phyloP scores from a whole-genome alignment of 1,140 invertebrate genomes.

The Drosophila pseudoobscura region DNA sequence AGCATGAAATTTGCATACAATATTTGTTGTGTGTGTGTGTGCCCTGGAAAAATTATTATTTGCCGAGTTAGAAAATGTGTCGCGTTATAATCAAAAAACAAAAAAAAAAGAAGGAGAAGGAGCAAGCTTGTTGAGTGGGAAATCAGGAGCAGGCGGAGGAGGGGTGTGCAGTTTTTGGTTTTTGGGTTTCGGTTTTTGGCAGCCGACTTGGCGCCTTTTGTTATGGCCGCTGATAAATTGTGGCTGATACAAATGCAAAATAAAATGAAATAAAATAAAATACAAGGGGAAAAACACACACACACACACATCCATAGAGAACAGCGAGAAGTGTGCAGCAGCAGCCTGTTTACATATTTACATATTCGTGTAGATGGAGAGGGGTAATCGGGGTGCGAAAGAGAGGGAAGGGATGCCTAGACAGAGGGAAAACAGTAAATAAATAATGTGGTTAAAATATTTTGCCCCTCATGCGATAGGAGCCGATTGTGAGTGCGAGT shows the following conservation, averaged over 20 bases:
- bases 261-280: conserved; percentile 24
- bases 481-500: conserved; percentile 1
- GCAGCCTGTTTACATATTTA: conserved; percentile 76
- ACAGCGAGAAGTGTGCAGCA: conserved; percentile 57
- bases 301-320: conserved; percentile 21
- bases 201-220: conserved; percentile 80
- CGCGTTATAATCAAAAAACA: conserved; percentile 46
- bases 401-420: conserved; percentile 18
- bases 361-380: conserved; percentile 34
- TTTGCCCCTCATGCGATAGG: conserved; percentile 53
- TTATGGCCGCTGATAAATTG: conserved; percentile 77
- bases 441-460: conserved; percentile 82
- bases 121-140: too few relatives aligned
- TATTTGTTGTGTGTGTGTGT: conserved; percentile 22
- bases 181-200: conserved; percentile 73
- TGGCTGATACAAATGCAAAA: conserved; percentile 74
- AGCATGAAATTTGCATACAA: conserved; percentile 73
- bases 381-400: not conserved
- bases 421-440: conserved; percentile 69
- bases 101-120: conserved; percentile 1
- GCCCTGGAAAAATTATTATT: conserved; percentile 72
- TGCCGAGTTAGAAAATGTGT: conserved; percentile 75
- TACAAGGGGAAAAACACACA: conserved; percentile 32
- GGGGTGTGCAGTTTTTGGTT: conserved; percentile 54
- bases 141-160: conserved; percentile 3